Percentiles rank a stretch among this genome's conserved stretches.
These are phyloP conservation scores for Patiria miniata DNA, from an alignment of 35 echinoderm and acorn worm genomes.

Conservation along the genomic window DNA sequence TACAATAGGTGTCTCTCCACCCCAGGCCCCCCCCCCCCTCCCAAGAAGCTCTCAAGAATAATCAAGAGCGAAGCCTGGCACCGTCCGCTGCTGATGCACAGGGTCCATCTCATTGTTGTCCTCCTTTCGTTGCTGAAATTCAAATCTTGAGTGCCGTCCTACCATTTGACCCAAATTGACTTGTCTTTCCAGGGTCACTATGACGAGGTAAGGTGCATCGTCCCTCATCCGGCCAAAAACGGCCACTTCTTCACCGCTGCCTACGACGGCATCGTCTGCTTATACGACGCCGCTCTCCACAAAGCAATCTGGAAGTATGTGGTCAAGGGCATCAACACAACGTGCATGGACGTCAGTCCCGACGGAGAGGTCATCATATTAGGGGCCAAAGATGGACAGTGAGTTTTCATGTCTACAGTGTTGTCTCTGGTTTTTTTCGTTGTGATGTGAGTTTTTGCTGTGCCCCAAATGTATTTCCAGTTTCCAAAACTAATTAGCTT, in stretches of 20 bases:
- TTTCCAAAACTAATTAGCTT: not conserved
- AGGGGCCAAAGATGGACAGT: constrained; percentile 80
- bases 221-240: constrained; percentile 3
- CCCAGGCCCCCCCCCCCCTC: no score
- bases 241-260: constrained; percentile 76
- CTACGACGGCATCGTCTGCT: constrained; percentile 77
- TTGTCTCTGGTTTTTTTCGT: not conserved
- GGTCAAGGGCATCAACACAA: constrained; percentile 79
- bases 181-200: constrained; percentile 74
- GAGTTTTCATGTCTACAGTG: not conserved
- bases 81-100: no score
- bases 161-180: no score
- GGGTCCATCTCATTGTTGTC: no score
- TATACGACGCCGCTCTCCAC: constrained; percentile 60
- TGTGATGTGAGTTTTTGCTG: not conserved
- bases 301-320: constrained; percentile 77
- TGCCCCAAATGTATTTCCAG: not conserved
- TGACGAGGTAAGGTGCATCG: constrained; percentile 75
- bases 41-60: no score
- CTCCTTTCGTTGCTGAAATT: no score
- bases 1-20: no score
- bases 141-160: no score
- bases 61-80: no score
- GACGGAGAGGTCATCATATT: constrained; percentile 54
- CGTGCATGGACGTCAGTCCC: constrained; percentile 72